Evolutionary conservation across 2,797 vertebrate species (phyloP).

Genomic region (Enteromius trimaculatus): DNA sequence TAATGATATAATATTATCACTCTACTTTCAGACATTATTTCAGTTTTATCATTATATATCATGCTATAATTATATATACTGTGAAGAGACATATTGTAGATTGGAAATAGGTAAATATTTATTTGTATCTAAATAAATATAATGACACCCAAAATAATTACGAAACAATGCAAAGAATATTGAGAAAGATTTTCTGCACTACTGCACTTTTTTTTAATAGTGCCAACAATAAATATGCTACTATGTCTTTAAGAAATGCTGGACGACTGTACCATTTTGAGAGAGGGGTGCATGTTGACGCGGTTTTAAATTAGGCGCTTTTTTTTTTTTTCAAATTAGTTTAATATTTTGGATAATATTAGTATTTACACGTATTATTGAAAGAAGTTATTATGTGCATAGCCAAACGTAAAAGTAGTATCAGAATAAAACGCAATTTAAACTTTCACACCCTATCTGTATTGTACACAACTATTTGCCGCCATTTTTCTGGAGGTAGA

Average conservation of each 20-base stretch:
- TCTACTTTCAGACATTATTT: not conserved
- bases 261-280: conserved; percentile 50
- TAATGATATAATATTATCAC: not conserved
- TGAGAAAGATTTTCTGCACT: not conserved
- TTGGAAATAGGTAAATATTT: not conserved
- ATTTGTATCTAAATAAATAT: not conserved
- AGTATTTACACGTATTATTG: accelerated
- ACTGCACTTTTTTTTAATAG: not conserved
- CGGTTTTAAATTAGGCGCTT: not conserved
- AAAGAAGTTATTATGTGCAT: not conserved
- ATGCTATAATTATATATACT: too few relatives aligned
- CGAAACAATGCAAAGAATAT: not conserved
- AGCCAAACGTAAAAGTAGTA: not conserved
- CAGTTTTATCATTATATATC: not conserved
- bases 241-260: not conserved
- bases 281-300: not conserved
- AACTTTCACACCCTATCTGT: not conserved
- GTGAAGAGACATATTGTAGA: not conserved
- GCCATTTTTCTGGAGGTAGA: conserved; percentile 40
- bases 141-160: not conserved
- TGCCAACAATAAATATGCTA: not conserved
- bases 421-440: not conserved
- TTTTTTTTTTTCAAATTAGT: not conserved
- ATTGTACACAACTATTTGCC: not conserved
- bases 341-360: not conserved